These are phyloP conservation scores for Patiria miniata DNA, from an alignment of 35 echinoderm and acorn worm genomes.

Conservation along the genomic window DNA sequence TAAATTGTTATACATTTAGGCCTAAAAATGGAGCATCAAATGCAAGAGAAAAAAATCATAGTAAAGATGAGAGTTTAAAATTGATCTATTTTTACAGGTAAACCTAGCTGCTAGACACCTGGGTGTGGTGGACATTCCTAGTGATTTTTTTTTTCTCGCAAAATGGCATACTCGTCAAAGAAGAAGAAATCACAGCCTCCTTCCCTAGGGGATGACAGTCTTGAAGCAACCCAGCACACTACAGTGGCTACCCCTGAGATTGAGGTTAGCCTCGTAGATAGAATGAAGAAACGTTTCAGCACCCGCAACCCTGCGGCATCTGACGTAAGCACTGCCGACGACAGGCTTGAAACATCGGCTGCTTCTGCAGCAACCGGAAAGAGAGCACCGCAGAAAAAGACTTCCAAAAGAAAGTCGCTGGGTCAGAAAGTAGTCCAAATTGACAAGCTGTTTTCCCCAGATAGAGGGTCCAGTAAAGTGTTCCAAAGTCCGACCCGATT, in stretches of 20 bases:
- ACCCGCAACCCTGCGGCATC: slow-evolving; percentile 1
- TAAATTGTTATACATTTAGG: too few species aligned
- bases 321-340: neutral
- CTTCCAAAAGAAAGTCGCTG: neutral
- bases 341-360: neutral
- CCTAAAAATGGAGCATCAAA: too few species aligned
- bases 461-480: neutral
- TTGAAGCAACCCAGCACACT: neutral
- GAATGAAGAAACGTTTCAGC: slow-evolving; percentile 12
- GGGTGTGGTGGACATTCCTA: too few species aligned
- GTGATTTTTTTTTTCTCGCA: neutral
- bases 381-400: neutral
- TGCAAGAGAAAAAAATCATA: too few species aligned
- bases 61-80: too few species aligned
- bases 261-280: neutral
- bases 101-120: too few species aligned
- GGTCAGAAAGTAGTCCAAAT: slow-evolving; percentile 3
- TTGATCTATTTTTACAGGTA: too few species aligned
- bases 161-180: neutral
- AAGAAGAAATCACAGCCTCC: neutral
- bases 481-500: slow-evolving; percentile 7
- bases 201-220: neutral
- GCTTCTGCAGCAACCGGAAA: neutral
- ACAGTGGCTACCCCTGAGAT: slow-evolving; percentile 17
- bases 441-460: slow-evolving; percentile 1